These are phyloP conservation scores for Microctonus hyperodae DNA, from an alignment of 2,888 invertebrate genomes.

Conservation along the genomic window DNA sequence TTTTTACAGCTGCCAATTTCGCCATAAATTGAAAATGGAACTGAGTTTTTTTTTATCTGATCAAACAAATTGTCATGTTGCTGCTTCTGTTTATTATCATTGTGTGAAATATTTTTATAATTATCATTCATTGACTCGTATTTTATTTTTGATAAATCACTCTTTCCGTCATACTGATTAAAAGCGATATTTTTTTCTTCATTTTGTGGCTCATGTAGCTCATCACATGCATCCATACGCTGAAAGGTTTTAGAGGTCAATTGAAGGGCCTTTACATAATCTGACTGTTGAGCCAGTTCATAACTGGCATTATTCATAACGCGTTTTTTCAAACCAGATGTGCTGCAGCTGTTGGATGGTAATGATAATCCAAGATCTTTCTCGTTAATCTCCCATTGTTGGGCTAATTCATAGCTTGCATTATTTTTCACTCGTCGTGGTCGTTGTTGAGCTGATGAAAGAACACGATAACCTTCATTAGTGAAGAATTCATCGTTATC, in stretches of 20 bases:
- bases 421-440: constrained; percentile 54
- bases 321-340: constrained; percentile 35
- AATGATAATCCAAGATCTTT: constrained; percentile 22
- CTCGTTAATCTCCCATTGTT: constrained; percentile 54
- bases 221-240: constrained; percentile 58
- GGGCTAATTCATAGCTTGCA: constrained; percentile 60
- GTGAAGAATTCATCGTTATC: constrained; percentile 30
- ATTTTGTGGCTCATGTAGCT: constrained; percentile 45
- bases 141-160: constrained; percentile 3
- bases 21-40: constrained; percentile 58
- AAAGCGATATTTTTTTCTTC: constrained; percentile 25
- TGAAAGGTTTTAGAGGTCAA: constrained; percentile 43
- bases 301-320: constrained; percentile 56
- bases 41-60: constrained; percentile 64
- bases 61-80: constrained; percentile 47
- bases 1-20: constrained; percentile 46
- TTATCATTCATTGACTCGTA: constrained; percentile 18
- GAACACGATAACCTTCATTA: constrained; percentile 37
- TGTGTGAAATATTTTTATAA: neutral
- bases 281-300: constrained; percentile 57
- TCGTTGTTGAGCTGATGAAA: constrained; percentile 26
- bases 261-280: constrained; percentile 51
- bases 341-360: constrained; percentile 25
- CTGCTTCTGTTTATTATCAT: constrained; percentile 27
- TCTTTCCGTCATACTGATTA: constrained; percentile 1